A percentile compares a stretch with the other conserved stretches of the same genome.
phyloP scores from a whole-genome alignment of 2,797 vertebrate genomes.

The Microhierax caerulescens region DNA sequence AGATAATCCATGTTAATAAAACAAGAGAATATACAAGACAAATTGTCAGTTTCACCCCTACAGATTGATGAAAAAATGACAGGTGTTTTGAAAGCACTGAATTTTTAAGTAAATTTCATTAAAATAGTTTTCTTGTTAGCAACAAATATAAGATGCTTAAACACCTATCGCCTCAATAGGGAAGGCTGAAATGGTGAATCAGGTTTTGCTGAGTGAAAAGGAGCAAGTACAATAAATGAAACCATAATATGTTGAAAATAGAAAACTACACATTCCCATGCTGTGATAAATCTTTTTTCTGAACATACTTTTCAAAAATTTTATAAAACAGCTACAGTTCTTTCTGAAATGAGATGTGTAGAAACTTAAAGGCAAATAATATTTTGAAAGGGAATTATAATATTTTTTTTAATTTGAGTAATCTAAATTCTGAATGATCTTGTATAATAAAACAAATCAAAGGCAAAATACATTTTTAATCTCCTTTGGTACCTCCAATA shows the following conservation, averaged over 20 bases:
- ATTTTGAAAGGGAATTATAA: background rate
- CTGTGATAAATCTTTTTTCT: background rate
- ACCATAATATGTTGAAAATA: background rate
- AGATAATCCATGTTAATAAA: conserved; percentile 7
- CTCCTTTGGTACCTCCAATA: background rate
- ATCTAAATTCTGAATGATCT: background rate
- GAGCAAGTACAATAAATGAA: background rate
- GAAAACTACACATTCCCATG: background rate
- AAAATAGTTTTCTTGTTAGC: background rate
- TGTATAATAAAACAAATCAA: background rate
- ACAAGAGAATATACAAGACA: background rate
- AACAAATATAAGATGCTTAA: background rate
- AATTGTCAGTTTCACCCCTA: background rate
- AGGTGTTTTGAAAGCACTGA: background rate
- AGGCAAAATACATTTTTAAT: background rate
- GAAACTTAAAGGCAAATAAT: background rate
- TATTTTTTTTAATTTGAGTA: background rate
- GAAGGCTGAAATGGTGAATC: background rate
- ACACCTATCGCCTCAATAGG: background rate
- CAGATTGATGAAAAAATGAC: background rate
- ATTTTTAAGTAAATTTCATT: background rate
- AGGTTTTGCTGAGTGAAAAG: background rate
- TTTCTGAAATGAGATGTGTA: background rate
- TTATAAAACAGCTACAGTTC: background rate
- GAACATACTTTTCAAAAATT: background rate